Percentiles rank a stretch among this genome's conserved stretches.
Conservation (phyloP, 2,888 invertebrate species). For the Phyllotreta cruciferae region DNA sequence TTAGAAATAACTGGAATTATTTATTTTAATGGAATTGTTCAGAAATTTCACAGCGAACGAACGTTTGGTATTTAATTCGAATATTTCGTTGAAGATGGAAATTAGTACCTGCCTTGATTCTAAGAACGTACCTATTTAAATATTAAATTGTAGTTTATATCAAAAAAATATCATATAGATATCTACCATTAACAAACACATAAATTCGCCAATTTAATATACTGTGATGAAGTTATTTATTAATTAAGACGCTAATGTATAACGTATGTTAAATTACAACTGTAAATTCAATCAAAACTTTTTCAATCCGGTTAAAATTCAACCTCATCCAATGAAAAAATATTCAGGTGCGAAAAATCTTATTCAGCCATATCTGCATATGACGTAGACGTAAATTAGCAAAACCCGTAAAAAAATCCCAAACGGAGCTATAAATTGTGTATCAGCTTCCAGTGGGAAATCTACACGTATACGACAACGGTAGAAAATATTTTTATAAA, state of each 20-base stretch:
- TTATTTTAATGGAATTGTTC: conserved; percentile 8
- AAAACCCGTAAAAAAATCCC: conserved; percentile 5
- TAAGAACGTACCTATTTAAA: too few species aligned
- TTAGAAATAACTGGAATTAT: conserved; percentile 10
- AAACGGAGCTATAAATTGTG: conserved; percentile 26
- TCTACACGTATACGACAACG: conserved; percentile 2
- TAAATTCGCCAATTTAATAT: too few species aligned
- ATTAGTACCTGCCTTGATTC: too few species aligned
- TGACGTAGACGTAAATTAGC: conserved; percentile 10
- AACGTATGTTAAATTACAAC: background rate
- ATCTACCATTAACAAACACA: too few species aligned
- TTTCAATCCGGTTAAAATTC: background rate
- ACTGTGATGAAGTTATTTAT: too few species aligned
- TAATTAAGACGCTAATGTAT: too few species aligned
- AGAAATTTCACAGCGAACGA: background rate
- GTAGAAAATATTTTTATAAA: conserved; percentile 38
- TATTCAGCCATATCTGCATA: conserved; percentile 6
- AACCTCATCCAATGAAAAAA: background rate
- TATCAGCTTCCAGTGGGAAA: conserved; percentile 17
- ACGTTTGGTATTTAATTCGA: conserved; percentile 7
- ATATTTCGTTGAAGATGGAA: background rate
- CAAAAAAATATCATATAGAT: too few species aligned
- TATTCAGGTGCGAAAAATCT: conserved; percentile 1
- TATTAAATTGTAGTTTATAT: too few species aligned
- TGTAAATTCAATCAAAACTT: conserved; percentile 3